phyloP scores from a whole-genome alignment of 1,140 invertebrate genomes.

The Drosophila novamexicana region DNA sequence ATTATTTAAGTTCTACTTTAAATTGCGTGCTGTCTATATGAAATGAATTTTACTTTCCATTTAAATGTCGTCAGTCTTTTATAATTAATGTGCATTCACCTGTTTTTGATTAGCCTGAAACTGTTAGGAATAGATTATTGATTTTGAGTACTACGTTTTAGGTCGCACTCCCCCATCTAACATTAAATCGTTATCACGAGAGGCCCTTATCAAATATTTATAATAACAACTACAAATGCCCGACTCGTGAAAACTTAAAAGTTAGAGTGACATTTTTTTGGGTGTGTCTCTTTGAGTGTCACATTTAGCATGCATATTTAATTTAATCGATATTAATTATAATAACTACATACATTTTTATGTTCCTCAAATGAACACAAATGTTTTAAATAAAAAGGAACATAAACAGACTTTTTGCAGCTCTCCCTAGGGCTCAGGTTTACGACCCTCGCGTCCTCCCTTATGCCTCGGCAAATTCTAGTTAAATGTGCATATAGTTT shows the following conservation, averaged over 20 bases:
- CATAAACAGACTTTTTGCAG: background rate
- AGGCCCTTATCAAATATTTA: background rate
- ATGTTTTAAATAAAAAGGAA: background rate
- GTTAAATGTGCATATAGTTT: too few species aligned
- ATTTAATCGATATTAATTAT: constrained; percentile 28
- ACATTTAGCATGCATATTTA: background rate
- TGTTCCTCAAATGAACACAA: background rate
- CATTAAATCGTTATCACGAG: background rate
- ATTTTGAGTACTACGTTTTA: background rate
- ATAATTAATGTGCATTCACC: too few species aligned
- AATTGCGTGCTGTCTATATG: too few species aligned
- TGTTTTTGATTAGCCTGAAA: background rate
- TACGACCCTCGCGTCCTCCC: background rate
- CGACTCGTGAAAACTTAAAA: background rate
- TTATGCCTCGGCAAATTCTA: too few species aligned
- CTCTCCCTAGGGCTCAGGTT: background rate
- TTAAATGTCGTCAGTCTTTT: too few species aligned
- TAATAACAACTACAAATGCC: background rate
- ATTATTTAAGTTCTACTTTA: too few species aligned
- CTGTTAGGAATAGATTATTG: background rate
- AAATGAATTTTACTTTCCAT: too few species aligned
- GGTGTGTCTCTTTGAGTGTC: background rate
- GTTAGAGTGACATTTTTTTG: background rate
- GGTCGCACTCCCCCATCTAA: background rate
- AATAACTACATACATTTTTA: background rate